These are phyloP conservation scores for Heliconius congener DNA, from an alignment of 1,140 invertebrate genomes.

Conservation along the genomic window DNA sequence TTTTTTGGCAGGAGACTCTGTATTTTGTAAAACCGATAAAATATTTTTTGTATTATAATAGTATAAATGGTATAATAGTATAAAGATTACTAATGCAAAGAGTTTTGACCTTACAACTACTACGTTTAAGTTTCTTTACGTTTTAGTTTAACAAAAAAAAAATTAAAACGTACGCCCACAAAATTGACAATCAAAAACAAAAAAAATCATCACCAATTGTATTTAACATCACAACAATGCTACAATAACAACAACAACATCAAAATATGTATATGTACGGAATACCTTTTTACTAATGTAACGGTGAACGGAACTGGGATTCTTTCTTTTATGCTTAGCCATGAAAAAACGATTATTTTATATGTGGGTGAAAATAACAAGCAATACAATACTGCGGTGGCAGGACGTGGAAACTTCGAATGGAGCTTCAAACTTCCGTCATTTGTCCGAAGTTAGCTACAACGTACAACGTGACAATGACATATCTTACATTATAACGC, in stretches of 20 bases:
- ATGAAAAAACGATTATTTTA: background rate
- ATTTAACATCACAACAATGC: background rate
- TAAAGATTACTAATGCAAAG: too few relatives aligned
- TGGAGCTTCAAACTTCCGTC: background rate
- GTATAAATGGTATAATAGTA: too few relatives aligned
- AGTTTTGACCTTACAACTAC: too few relatives aligned
- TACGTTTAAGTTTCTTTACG: too few relatives aligned
- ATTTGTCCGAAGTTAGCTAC: background rate
- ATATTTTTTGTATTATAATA: too few relatives aligned
- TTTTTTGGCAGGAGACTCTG: too few relatives aligned
- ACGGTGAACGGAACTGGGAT: background rate
- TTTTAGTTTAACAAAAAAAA: background rate
- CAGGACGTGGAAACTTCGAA: background rate
- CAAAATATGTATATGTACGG: background rate
- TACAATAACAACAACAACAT: too few relatives aligned
- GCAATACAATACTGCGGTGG: background rate
- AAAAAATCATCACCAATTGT: background rate
- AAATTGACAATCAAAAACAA: too few relatives aligned
- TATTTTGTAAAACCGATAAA: too few relatives aligned
- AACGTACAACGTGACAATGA: background rate
- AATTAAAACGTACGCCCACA: too few relatives aligned
- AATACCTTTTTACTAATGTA: background rate
- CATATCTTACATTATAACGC: background rate
- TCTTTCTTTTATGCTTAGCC: conserved; percentile 8
- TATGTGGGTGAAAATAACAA: background rate